Evolutionary conservation across 2,797 vertebrate genomes (phyloP).

Genomic region (Tachyglossus aculeatus): DNA sequence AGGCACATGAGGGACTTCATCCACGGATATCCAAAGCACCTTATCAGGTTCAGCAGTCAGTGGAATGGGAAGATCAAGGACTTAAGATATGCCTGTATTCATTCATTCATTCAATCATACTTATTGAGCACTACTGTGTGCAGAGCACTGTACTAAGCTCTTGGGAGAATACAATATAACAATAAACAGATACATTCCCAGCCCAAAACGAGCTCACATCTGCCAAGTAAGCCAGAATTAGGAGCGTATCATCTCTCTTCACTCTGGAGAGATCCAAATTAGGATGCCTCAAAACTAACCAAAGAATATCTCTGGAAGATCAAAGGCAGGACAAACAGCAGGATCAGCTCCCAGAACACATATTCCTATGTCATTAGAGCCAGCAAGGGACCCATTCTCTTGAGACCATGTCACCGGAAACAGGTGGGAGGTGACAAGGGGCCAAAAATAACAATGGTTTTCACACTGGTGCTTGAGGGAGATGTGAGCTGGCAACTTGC

Average conservation of each 20-base stretch:
- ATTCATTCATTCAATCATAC: too few species aligned
- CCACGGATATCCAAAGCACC: too few species aligned
- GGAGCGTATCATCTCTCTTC: background rate
- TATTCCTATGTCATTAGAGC: constrained; percentile 16
- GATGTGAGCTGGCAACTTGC: background rate
- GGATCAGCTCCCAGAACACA: background rate
- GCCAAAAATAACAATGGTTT: constrained; percentile 9
- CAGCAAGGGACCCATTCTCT: background rate
- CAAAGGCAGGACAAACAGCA: background rate
- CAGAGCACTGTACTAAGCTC: too few species aligned
- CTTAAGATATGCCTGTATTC: too few species aligned
- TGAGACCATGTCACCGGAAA: constrained; percentile 7
- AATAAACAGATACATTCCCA: too few species aligned
- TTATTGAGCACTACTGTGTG: too few species aligned
- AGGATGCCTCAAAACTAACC: background rate
- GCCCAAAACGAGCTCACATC: too few species aligned
- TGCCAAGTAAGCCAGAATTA: background rate
- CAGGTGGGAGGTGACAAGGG: constrained; percentile 23
- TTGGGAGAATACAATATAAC: too few species aligned
- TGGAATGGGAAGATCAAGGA: too few species aligned
- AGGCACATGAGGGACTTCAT: too few species aligned
- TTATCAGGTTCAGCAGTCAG: too few species aligned
- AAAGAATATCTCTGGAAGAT: background rate
- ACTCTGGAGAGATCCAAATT: background rate
- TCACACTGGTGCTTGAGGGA: constrained; percentile 18